Conservation (phyloP, 2,797 vertebrate genomes). For the Gymnodraco acuticeps region DNA sequence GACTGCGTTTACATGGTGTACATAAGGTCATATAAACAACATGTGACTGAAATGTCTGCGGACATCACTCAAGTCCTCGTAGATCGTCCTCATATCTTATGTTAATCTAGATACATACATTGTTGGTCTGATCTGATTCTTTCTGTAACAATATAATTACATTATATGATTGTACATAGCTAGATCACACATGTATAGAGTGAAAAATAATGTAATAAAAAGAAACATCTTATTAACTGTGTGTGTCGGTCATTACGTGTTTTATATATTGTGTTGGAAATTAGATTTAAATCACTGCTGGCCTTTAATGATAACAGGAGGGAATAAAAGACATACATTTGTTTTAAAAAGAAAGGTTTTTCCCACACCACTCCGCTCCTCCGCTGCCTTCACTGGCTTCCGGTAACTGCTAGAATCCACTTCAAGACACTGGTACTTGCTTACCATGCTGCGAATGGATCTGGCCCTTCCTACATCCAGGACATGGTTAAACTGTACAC, state of each 20-base stretch:
- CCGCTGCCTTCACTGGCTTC: no score
- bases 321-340: no score
- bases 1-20: slow-evolving; percentile 2
- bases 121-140: slow-evolving; percentile 18
- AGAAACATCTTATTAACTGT: slow-evolving; percentile 54
- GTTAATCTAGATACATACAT: slow-evolving; percentile 13
- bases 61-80: slow-evolving; percentile 6
- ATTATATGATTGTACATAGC: slow-evolving; percentile 67
- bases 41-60: background rate
- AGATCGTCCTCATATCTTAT: slow-evolving; percentile 13
- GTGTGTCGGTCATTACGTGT: slow-evolving; percentile 30
- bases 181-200: slow-evolving; percentile 41
- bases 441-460: no score
- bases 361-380: no score
- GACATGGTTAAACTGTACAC: no score
- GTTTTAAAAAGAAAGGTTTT: no score
- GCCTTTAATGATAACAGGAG: no score
- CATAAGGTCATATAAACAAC: background rate
- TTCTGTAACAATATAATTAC: slow-evolving; percentile 42
- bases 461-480: no score
- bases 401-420: no score
- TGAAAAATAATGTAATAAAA: slow-evolving; percentile 44
- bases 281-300: background rate
- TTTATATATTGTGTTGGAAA: background rate
- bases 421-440: no score